Base-by-base conservation (phyloP, 2,888 invertebrate species). In the Criorhina ranunculi region DNA sequence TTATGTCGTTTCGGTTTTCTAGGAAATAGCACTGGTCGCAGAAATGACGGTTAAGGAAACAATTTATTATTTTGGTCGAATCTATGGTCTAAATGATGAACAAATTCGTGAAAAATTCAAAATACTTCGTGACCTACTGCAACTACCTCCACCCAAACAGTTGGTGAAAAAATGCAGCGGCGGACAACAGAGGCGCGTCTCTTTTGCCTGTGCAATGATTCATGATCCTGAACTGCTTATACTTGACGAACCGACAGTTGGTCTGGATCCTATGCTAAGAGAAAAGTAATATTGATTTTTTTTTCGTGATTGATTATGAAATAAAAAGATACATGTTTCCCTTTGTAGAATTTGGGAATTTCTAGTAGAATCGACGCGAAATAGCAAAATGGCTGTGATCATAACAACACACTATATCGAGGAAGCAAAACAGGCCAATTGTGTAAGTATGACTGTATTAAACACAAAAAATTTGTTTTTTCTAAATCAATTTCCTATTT, bases 341-440 rank as follows among this genome's bases (percentile, higher is more conserved):
- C 6, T 19, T 66, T 75, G 46, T 91, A 98, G 98, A 89, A 98
- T 98, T 89, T 98, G 98, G 98, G 94, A 96, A 82, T 95, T 96
- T 91, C 93, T 98, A 69, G 93, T 95, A 4, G 94, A 95, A 80
- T 93, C 96, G 70, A 95, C 97, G 0, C 92, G 93, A 85, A 93
- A 93, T 87, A 93, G 94, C 51, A 95, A 95, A 35, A 94, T 95
- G 78, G 96, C 98, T 6, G 95, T 98, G 66, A 95, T 98, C 77
- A 97, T 98, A 75, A 98, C 98, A 0, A 98, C 98, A 11, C 98
- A 98, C 92, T 98, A 98, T 89, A 98, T 98, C 79, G 98, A 98
- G 90, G 98, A 98, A 92, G 96, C 98, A 2, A 95, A 95, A 89
- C 95, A 96, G 90, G 96, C 97, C 2, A 94, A 96, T 90, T 94